phyloP scores from a whole-genome alignment of 2,113 vertebrate species.

The Myrmophylax atrothorax region DNA sequence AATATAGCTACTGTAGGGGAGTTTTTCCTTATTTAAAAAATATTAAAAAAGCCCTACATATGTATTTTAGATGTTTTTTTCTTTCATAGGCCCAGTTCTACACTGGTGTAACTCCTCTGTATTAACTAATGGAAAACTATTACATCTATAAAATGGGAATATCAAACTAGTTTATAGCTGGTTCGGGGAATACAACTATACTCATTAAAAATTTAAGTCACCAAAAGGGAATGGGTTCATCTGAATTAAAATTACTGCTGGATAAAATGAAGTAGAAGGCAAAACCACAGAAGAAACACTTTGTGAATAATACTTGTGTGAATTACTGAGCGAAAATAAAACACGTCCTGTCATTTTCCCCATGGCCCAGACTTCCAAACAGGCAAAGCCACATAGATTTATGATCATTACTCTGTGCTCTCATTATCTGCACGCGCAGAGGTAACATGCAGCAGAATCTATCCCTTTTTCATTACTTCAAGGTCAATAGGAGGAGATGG shows the following conservation, averaged over 20 bases:
- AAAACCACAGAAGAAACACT: neutral
- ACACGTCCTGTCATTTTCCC: neutral
- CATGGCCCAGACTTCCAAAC: neutral
- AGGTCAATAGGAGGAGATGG: neutral
- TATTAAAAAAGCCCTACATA: neutral
- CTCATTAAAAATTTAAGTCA: neutral
- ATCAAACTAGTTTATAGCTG: neutral
- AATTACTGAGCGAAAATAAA: neutral
- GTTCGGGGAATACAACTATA: neutral
- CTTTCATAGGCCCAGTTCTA: neutral
- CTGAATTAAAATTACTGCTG: constrained; percentile 27
- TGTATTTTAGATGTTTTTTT: neutral
- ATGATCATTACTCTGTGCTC: neutral
- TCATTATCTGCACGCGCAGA: neutral
- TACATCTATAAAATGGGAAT: neutral
- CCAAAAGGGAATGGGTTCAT: neutral
- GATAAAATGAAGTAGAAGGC: neutral
- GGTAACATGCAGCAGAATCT: neutral
- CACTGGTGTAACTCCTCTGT: neutral
- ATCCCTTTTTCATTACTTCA: constrained; percentile 5
- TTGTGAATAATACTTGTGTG: neutral
- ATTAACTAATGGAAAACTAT: neutral
- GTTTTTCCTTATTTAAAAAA: neutral
- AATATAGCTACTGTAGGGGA: neutral
- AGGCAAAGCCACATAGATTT: neutral